These are phyloP conservation scores for Chaenogobius annularis DNA, from an alignment of 2,113 vertebrate genomes.

Conservation along the genomic window DNA sequence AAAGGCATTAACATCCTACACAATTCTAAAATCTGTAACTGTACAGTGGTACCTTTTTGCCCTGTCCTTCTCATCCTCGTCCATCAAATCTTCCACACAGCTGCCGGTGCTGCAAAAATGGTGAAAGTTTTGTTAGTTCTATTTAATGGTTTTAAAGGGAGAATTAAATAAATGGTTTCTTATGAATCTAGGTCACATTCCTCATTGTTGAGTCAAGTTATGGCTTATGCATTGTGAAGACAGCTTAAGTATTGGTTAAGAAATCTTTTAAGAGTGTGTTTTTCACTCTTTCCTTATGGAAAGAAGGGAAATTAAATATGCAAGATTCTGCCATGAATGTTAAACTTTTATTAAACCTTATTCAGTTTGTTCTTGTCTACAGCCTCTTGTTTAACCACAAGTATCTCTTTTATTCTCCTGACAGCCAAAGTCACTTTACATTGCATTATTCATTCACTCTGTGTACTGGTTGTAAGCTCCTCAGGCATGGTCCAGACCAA, in stretches of 20 bases:
- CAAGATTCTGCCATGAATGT: not conserved
- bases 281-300: not conserved
- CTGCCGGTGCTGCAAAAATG: conserved; percentile 76
- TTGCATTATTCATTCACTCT: not conserved
- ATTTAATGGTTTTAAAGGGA: not conserved
- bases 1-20: not conserved
- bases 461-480: not conserved
- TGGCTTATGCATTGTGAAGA: conserved; percentile 5
- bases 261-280: not conserved
- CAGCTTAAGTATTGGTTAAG: conserved; percentile 2
- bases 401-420: not conserved
- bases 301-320: not conserved
- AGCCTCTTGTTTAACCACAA: not conserved
- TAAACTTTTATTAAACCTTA: not conserved
- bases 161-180: not conserved
- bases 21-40: not conserved
- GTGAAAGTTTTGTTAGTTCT: not conserved
- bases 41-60: conserved; percentile 87
- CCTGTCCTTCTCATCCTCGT: conserved; percentile 93
- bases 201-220: conserved; percentile 6
- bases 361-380: not conserved
- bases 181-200: conserved; percentile 6
- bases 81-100: conserved; percentile 88
- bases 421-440: not conserved
- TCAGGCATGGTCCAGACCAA: too few relatives aligned